phyloP scores from a whole-genome alignment of 2,113 vertebrate species.

The Mus spicilegus region DNA sequence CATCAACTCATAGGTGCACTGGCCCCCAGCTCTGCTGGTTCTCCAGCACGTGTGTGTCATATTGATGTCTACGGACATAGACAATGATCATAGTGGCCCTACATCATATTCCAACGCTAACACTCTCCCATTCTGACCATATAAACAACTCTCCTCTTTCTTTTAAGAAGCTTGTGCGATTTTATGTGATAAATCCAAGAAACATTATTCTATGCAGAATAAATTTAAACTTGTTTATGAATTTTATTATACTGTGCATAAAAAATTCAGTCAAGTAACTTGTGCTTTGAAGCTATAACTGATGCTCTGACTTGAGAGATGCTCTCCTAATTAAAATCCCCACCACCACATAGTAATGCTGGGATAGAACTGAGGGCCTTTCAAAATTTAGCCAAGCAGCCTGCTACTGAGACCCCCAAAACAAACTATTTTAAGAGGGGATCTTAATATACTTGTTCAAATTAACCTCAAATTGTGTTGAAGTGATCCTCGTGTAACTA shows the following conservation, averaged over 20 bases:
- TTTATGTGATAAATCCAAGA: slow-evolving; percentile 32
- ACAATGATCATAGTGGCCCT: background rate
- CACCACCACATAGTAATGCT: background rate
- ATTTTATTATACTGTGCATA: background rate
- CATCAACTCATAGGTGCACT: background rate
- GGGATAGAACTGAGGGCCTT: background rate
- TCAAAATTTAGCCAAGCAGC: background rate
- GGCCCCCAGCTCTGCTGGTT: background rate
- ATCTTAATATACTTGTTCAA: background rate
- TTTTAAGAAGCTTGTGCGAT: background rate
- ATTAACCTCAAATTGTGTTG: background rate
- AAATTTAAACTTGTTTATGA: slow-evolving; percentile 28
- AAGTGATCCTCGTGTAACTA: background rate
- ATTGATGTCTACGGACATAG: background rate
- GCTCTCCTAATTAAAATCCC: background rate
- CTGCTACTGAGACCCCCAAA: background rate
- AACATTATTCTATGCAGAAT: slow-evolving; percentile 16
- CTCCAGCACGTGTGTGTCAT: background rate
- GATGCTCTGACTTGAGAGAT: background rate
- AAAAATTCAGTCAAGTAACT: background rate
- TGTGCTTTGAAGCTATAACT: slow-evolving; percentile 30
- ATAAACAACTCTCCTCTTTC: slow-evolving; percentile 38
- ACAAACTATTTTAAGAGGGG: background rate
- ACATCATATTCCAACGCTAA: slow-evolving; percentile 3
- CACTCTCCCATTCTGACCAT: background rate